Percentiles rank a stretch among this genome's conserved stretches.
Conservation (phyloP, 2,113 vertebrate species). For the Spheniscus mendiculus region DNA sequence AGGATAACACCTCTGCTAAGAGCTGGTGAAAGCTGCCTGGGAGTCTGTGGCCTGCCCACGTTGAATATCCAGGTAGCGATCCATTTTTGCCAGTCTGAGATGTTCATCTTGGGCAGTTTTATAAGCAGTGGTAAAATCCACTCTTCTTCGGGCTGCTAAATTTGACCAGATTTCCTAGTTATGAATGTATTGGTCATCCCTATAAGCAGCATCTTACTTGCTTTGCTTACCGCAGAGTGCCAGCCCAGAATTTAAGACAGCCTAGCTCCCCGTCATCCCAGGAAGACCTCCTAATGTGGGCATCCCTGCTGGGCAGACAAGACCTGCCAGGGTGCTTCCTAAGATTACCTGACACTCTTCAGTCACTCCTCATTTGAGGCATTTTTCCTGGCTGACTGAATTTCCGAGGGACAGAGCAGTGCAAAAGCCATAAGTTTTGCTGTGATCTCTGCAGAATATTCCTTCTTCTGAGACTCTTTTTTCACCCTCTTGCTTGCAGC, state of each 20-base stretch:
- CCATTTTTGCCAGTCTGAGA: background rate
- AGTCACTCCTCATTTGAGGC: background rate
- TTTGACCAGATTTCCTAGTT: background rate
- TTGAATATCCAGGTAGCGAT: background rate
- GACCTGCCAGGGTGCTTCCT: background rate
- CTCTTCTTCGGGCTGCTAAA: background rate
- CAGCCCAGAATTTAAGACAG: background rate
- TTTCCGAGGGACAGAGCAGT: slow-evolving; percentile 8
- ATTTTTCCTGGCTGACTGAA: slow-evolving; percentile 6
- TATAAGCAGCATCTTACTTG: background rate
- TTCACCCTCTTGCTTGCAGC: slow-evolving; percentile 4
- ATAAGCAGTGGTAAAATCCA: background rate
- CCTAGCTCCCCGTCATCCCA: background rate
- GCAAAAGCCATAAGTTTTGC: background rate
- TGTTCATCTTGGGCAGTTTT: background rate
- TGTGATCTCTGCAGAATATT: slow-evolving; percentile 57
- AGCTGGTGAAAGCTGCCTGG: background rate
- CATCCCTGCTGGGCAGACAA: background rate
- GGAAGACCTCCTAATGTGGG: background rate
- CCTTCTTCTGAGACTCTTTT: slow-evolving; percentile 42
- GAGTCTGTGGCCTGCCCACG: background rate
- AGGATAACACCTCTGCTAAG: background rate
- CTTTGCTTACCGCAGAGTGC: background rate
- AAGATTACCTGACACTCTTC: background rate
- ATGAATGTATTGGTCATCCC: background rate